These are phyloP conservation scores for Myotis daubentonii DNA, from an alignment of 2,797 vertebrate species.

Conservation along the genomic window DNA sequence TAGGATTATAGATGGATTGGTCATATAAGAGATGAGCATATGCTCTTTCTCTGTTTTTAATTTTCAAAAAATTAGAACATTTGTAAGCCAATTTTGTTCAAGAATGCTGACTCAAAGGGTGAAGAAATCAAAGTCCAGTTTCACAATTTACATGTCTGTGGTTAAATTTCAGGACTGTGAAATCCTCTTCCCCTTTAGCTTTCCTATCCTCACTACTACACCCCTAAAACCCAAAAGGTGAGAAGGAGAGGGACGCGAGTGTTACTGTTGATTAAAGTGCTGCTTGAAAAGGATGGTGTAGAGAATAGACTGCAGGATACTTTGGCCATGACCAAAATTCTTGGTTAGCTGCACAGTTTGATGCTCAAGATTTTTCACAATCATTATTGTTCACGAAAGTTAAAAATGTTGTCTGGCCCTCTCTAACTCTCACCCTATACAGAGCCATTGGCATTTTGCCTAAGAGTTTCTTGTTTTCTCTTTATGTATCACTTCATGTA, in stretches of 20 bases:
- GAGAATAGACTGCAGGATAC: neutral
- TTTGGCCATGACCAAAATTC: neutral
- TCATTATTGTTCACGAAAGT: neutral
- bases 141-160: constrained; percentile 4
- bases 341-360: neutral
- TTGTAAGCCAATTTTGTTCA: constrained; percentile 65
- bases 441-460: constrained; percentile 47
- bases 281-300: neutral
- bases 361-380: constrained; percentile 10
- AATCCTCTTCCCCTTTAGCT: neutral
- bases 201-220: neutral
- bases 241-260: neutral
- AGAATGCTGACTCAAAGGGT: constrained; percentile 61
- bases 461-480: constrained; percentile 40
- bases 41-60: constrained; percentile 70
- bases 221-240: neutral
- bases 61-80: constrained; percentile 29
- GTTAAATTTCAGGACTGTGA: constrained; percentile 55
- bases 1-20: constrained; percentile 3
- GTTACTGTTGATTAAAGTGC: neutral
- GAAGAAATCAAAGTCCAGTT: constrained; percentile 66
- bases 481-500: constrained; percentile 61
- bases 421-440: constrained; percentile 17
- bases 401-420: constrained; percentile 32
- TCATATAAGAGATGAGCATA: constrained; percentile 55